phyloP scores from a whole-genome alignment of 2,113 vertebrate species.

The Gymnocephalus cernua region DNA sequence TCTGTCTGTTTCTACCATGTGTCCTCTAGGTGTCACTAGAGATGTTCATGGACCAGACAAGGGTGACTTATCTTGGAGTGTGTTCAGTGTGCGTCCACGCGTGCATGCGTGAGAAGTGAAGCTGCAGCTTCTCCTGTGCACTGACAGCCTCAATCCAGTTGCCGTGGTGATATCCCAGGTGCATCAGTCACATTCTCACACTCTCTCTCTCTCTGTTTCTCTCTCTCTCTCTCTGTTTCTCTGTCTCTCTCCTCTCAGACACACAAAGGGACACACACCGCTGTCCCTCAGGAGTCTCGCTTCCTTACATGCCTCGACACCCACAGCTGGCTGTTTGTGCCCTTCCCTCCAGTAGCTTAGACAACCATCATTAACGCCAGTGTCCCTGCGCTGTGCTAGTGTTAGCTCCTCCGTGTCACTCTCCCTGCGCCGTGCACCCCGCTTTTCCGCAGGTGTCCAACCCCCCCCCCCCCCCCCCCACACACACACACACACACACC shows the following conservation, averaged over 20 bases:
- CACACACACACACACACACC: too few species aligned
- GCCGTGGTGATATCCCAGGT: constrained; percentile 85
- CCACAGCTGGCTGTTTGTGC: constrained; percentile 71
- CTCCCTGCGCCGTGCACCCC: constrained; percentile 42
- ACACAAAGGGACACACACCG: constrained; percentile 56
- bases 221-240: too few species aligned
- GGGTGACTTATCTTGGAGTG: constrained; percentile 41
- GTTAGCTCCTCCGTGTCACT: constrained; percentile 55
- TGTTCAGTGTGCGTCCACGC: constrained; percentile 43
- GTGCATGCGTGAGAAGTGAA: constrained; percentile 39
- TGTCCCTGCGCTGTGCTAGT: constrained; percentile 60
- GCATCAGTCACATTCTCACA: constrained; percentile 61
- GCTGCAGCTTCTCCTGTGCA: constrained; percentile 61
- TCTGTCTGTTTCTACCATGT: constrained; percentile 53
- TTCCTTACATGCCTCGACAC: constrained; percentile 74
- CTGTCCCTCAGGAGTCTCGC: constrained; percentile 41
- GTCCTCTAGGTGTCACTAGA: constrained; percentile 86
- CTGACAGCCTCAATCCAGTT: constrained; percentile 83
- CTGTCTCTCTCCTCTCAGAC: too few species aligned
- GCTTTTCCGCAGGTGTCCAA: constrained; percentile 77
- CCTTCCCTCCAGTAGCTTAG: constrained; percentile 67
- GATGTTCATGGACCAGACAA: constrained; percentile 68
- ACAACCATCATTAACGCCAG: constrained; percentile 78
- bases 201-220: too few species aligned
- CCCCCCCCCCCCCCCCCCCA: constrained; percentile 38